Percentiles rank a stretch among this genome's conserved stretches.
phyloP scores from a whole-genome alignment of 2,797 vertebrate genomes.

The Hydrophis major region DNA sequence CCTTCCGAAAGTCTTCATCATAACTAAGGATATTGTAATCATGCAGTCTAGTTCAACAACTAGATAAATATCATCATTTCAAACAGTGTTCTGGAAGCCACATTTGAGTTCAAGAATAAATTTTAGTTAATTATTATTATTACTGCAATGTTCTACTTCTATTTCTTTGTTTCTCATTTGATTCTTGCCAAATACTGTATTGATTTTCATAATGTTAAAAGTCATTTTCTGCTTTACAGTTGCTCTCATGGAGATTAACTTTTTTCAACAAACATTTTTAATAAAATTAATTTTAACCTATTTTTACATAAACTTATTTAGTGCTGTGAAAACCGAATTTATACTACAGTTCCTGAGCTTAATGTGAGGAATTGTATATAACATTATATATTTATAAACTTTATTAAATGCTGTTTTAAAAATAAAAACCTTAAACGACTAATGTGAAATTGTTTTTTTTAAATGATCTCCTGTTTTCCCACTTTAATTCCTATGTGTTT shows the following conservation, averaged over 20 bases:
- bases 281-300: neutral
- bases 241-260: neutral
- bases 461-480: neutral
- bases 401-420: neutral
- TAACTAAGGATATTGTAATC: neutral
- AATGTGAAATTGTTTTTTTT: conserved; percentile 4
- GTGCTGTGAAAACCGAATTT: neutral
- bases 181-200: no score
- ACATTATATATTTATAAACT: neutral
- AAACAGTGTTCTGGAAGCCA: no score
- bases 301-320: neutral
- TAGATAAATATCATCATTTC: neutral
- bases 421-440: neutral
- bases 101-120: no score
- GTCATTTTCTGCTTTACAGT: neutral
- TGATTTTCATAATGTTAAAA: neutral
- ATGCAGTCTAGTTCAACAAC: neutral
- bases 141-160: no score
- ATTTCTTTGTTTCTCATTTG: no score
- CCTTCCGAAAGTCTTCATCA: neutral
- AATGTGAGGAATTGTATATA: neutral
- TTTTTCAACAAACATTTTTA: neutral
- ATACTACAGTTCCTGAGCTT: neutral
- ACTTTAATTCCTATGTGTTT: conserved; percentile 30
- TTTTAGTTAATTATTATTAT: no score